These are phyloP conservation scores for Mesoligia furuncula DNA, from an alignment of 2,888 invertebrate genomes.

Conservation along the genomic window DNA sequence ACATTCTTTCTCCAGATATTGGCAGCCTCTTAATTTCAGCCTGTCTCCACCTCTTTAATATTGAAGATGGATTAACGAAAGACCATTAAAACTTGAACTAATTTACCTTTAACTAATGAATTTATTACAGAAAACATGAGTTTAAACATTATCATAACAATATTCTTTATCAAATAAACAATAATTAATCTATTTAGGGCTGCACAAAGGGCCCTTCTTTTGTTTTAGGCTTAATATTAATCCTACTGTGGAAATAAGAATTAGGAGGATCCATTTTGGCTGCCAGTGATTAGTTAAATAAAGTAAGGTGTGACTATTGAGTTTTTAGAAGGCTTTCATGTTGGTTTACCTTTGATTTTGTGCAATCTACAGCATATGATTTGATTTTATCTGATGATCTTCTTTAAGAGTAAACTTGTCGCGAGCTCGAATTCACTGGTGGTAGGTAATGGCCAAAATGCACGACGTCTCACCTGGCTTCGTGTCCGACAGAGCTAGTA, in stretches of 20 bases:
- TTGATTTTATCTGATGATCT: background rate
- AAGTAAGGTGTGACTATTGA: slow-evolving; percentile 10
- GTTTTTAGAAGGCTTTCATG: background rate
- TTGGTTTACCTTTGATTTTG: background rate
- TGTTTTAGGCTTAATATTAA: slow-evolving; percentile 46
- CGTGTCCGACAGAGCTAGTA: too few relatives aligned
- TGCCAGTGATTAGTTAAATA: slow-evolving; percentile 14
- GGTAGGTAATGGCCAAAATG: too few relatives aligned
- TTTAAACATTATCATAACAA: slow-evolving; percentile 29
- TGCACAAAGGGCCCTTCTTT: slow-evolving; percentile 33
- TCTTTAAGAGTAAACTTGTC: too few relatives aligned
- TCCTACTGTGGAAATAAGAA: slow-evolving; percentile 48
- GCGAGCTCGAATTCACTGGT: too few relatives aligned
- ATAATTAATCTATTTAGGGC: slow-evolving; percentile 43
- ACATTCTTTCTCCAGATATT: background rate
- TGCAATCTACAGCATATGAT: background rate
- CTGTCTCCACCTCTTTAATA: background rate
- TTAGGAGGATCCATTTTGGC: slow-evolving; percentile 33
- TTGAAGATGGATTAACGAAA: slow-evolving; percentile 3
- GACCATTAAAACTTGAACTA: background rate
- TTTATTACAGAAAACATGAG: slow-evolving; percentile 20
- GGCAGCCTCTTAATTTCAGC: background rate
- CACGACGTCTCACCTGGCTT: too few relatives aligned
- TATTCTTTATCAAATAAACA: slow-evolving; percentile 30
- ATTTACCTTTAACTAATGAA: slow-evolving; percentile 18